Evolutionary conservation across 1,140 invertebrate genomes (phyloP), one percentile per base, ranked within the genome.

Genomic region (Copidosoma floridanum): DNA sequence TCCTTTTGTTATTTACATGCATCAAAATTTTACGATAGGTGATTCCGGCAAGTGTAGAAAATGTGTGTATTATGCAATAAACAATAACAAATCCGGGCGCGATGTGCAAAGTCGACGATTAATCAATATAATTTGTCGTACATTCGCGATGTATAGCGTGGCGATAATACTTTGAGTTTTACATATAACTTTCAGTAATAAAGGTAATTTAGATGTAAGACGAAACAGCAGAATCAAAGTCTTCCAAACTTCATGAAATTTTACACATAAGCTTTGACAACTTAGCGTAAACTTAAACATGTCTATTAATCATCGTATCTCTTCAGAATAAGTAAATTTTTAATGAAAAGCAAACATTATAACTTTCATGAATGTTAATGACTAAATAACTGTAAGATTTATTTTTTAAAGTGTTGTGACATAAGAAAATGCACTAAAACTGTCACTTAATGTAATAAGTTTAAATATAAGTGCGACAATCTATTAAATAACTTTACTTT

Each of bases 61-160:
- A 72, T 75, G 66, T 72, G 76, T 78, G 75, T 78, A 78, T 76
- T 76, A 78, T 78, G 76, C 76, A 78, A 78, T 78, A 78, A 78
- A 72, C 48, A 26, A 68, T 63, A 68, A 68, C 66, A 61, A 61
- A 68, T 71, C 60, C 62, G 57, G 57, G 51, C 53, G 55, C 56
- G 63, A 51, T 24, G 58, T 67, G 69, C 65, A 44, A 65, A 62
- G 40, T 51, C 47, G 47, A 65, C 60, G 52, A 44, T 62, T 37
- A 52, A 48, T 51, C 26, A 27, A 50, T 55, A 54, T 50, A 55
- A 55, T 40, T 55, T 61, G 44, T 61, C 58, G 58, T 55, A 37
- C 37, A 50, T 47, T 55, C 26, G 51, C 52, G 24, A 43, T 38
- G 12, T 35, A 38, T 18, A 53, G 48, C 27, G 48, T 24, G 35